phyloP scores from a whole-genome alignment of 2,888 invertebrate genomes.

The Cheilosia urbana region DNA sequence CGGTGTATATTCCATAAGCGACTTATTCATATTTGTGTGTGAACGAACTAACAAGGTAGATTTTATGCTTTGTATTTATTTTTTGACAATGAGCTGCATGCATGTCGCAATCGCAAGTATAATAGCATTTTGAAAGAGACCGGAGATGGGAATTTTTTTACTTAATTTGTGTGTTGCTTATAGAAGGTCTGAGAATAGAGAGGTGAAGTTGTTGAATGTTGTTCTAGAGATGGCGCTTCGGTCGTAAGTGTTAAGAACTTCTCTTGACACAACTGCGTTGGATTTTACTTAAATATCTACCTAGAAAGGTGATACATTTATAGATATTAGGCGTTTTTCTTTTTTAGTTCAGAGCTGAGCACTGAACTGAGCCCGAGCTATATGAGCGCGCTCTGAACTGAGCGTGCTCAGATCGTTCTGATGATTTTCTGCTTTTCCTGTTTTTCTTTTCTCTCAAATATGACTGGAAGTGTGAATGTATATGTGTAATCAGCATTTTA shows the following conservation, averaged over 20 bases:
- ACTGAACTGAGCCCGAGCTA: no score
- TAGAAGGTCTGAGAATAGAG: not conserved
- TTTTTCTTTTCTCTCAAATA: no score
- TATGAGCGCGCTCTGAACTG: no score
- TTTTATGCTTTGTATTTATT: not conserved
- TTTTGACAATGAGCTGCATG: conserved; percentile 32
- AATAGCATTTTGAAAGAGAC: not conserved
- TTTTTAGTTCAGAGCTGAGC: no score
- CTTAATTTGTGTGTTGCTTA: not conserved
- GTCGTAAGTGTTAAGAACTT: no score
- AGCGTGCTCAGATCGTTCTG: no score
- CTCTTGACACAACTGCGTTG: no score
- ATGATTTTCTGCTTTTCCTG: no score
- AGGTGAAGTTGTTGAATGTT: not conserved
- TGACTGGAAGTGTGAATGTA: no score
- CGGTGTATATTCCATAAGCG: conserved; percentile 17
- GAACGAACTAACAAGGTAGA: not conserved
- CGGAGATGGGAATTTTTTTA: not conserved
- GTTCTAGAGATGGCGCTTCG: no score
- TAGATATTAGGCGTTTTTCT: no score
- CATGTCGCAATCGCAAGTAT: conserved; percentile 1
- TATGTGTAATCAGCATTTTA: no score
- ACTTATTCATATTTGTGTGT: conserved; percentile 28
- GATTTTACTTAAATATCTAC: not conserved
- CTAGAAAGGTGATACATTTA: not conserved